Percentiles rank a stretch among this genome's conserved stretches.
phyloP scores from a whole-genome alignment of 2,113 vertebrate genomes.

The Ginglymostoma cirratum region DNA sequence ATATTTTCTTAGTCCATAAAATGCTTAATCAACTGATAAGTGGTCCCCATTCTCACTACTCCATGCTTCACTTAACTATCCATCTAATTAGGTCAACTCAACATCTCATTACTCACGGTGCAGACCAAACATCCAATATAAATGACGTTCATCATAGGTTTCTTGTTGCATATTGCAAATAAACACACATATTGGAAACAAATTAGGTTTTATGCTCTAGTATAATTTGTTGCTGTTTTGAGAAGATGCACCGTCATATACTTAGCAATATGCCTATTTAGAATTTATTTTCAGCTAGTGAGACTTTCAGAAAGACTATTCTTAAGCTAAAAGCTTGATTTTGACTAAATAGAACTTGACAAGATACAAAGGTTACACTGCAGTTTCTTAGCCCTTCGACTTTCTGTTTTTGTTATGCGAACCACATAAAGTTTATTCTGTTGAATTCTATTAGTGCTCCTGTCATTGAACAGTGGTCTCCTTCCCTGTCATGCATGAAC shows the following conservation, averaged over 20 bases:
- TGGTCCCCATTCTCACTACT: not conserved
- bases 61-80: not conserved
- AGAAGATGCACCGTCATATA: not conserved
- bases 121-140: not conserved
- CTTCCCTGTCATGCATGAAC: constrained; percentile 40
- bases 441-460: not conserved
- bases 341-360: not conserved
- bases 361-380: not conserved
- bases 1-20: not conserved
- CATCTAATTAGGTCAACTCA: constrained; percentile 1
- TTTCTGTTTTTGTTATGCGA: not conserved
- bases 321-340: not conserved
- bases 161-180: not conserved
- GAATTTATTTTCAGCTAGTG: not conserved
- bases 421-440: not conserved
- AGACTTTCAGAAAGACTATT: not conserved
- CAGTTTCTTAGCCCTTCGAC: not conserved
- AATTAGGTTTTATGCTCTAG: not conserved
- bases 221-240: not conserved
- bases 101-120: not conserved
- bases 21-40: not conserved
- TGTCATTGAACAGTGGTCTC: constrained; percentile 1
- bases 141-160: not conserved
- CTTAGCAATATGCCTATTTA: not conserved
- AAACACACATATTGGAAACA: not conserved